Evolutionary conservation across 2,888 invertebrate genomes (phyloP), one percentile per base, ranked within the genome.

Genomic region (Schrankia costaestrigalis): DNA sequence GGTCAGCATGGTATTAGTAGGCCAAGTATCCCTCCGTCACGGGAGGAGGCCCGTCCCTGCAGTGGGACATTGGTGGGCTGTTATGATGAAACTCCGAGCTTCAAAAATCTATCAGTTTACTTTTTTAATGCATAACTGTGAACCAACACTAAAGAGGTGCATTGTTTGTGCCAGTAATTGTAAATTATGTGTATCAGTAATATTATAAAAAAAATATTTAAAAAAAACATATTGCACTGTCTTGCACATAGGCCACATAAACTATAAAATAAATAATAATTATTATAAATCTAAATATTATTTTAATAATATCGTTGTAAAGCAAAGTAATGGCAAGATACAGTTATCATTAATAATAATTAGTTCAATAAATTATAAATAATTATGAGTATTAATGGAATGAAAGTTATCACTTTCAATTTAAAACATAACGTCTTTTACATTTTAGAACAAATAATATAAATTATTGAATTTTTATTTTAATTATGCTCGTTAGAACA

Each of bases 301-400:
- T 9, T 26, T 31, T 42, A 49, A 44, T 38, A 63, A 51, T 46
- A 70, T 68, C 63, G 63, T 68, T 70, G 60, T 61, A 55, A 59
- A 64, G 46, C 52, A 62, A 56, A 59, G 39, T 59, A 66, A 65
- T 70, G 73, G 74, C 73, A 74, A 73, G 74, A 61, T 46, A 46
- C 17, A 15, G 10, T 11, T 36, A n/a, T n/a, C 9, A 25, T 4
- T 13, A 13, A 26, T 21, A 53, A 46, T 43, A 54, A 33, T 31
- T 47, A 27, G 37, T 46, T n/a, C n/a, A n/a, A n/a, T n/a, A n/a
- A n/a, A 48, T 45, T 41, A 38, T 31, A 42, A 45, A 47, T 52
- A 26, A 25, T 51, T 61, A 62, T 57, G 72, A 72, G 70, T 71
- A 74, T 71, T 69, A 41, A 26, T 65, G 75, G 71, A 71, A 72